Conservation (phyloP, 2,797 vertebrate species). For the Lutra lutra region DNA sequence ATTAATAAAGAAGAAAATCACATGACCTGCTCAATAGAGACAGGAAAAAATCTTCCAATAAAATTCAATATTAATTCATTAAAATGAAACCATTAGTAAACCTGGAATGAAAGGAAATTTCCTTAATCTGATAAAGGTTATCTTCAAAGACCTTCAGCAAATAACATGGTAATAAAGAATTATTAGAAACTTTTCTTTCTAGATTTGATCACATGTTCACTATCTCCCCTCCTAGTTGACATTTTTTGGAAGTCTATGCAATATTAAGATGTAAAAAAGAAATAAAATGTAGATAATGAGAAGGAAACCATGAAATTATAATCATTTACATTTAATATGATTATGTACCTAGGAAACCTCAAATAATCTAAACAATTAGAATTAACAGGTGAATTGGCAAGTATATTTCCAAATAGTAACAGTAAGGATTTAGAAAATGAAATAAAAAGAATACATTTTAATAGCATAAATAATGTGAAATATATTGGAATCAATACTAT, state of each 20-base stretch:
- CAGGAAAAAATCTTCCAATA: background rate
- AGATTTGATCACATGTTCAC: background rate
- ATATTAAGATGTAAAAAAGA: background rate
- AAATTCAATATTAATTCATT: background rate
- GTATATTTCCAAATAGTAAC: background rate
- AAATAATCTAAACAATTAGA: constrained; percentile 6
- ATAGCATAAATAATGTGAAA: background rate
- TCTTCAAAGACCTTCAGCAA: background rate
- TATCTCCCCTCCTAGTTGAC: background rate
- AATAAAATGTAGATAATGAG: background rate
- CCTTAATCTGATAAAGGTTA: background rate
- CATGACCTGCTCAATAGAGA: background rate
- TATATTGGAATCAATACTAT: background rate
- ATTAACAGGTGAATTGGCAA: background rate
- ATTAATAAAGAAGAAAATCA: background rate
- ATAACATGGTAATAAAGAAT: background rate
- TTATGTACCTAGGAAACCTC: background rate
- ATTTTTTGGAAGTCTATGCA: background rate
- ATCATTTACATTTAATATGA: background rate
- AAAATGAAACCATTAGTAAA: background rate
- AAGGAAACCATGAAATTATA: background rate
- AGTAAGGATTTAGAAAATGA: constrained; percentile 4
- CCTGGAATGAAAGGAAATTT: background rate
- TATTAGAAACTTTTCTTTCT: background rate
- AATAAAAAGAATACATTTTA: background rate